Base-by-base conservation (phyloP, 2,113 vertebrate species). In the Ochotona princeps region DNA sequence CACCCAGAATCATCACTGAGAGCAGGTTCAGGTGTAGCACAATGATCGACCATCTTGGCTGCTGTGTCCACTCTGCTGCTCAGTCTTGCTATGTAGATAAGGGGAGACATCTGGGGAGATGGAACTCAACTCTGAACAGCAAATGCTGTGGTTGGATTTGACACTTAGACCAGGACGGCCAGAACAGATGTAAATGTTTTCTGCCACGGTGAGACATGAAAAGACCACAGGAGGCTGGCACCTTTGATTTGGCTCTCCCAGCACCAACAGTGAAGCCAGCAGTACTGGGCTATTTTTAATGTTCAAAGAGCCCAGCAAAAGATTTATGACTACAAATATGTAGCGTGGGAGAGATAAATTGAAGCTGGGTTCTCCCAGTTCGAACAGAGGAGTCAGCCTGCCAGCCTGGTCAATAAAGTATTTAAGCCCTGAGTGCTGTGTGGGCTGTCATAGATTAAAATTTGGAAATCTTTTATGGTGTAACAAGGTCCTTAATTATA, bases 401-500 rank as follows among this genome's bases (percentile, higher is more conserved):
- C 61, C 91, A 95, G 65, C 92, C 95, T 95, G 95, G 95, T 97
- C 97, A 97, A 97, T 98, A 97, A 98, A 97, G 95, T 96, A 97
- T 98, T 98, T 97, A 98, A 98, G 78, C 83, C 82, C 83, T 83
- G 57, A 96, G 96, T 89, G 95, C 88, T 84, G 51, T 87, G 96
- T 83, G 95, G 95, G 85, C 85, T 97, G 96, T 76, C 97, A 87
- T 66, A 97, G 96, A 97, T 97, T 96, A 98, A 98, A 97, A 96
- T 97, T 95, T 98, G 69, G 97, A 97, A 96, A 92, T 93, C 83
- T 97, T 96, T 96, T 95, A 96, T 92, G 75, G 89, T 26, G 1
- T 86, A 97, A 97, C 97, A 97, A 97, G 82, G 87, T 90, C 93
- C 96, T 97, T 97, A 96, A 97, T 97, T 97, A 97, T 96, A 95